phyloP scores from a whole-genome alignment of 2,797 vertebrate species.

The Centroberyx gerrardi region DNA sequence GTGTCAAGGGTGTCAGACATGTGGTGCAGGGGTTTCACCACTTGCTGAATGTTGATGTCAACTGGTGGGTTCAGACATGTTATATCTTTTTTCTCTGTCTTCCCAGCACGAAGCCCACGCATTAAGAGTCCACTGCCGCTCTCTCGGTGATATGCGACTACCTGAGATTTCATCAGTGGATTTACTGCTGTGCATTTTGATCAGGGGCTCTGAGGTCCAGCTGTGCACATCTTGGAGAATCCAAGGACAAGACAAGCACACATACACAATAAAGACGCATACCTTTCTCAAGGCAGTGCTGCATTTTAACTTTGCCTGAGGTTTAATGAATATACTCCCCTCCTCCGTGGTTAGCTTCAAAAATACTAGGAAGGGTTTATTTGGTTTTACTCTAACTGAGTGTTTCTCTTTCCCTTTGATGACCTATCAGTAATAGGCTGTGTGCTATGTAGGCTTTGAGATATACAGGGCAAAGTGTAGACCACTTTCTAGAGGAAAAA shows the following conservation, averaged over 20 bases:
- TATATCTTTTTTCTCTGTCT: slow-evolving; percentile 10
- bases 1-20: background rate
- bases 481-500: slow-evolving; percentile 56
- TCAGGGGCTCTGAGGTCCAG: slow-evolving; percentile 61
- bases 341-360: slow-evolving; percentile 55
- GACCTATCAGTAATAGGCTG: slow-evolving; percentile 70
- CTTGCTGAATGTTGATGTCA: slow-evolving; percentile 17
- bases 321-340: slow-evolving; percentile 44
- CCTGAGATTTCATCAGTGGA: slow-evolving; percentile 48
- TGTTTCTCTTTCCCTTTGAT: slow-evolving; percentile 70
- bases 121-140: slow-evolving; percentile 19
- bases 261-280: slow-evolving; percentile 24
- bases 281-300: slow-evolving; percentile 24
- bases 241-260: slow-evolving; percentile 5
- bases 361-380: slow-evolving; percentile 45
- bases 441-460: slow-evolving; percentile 62
- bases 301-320: slow-evolving; percentile 39
- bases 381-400: slow-evolving; percentile 51
- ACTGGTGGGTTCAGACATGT: slow-evolving; percentile 18
- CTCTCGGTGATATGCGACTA: slow-evolving; percentile 46
- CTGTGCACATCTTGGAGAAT: slow-evolving; percentile 50
- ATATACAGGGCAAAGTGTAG: slow-evolving; percentile 56
- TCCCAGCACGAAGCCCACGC: slow-evolving; percentile 3
- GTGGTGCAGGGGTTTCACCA: background rate
- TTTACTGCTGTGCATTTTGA: slow-evolving; percentile 66